Base-by-base conservation (phyloP, 2,797 vertebrate genomes). In the Enteromius thamalakanensis region DNA sequence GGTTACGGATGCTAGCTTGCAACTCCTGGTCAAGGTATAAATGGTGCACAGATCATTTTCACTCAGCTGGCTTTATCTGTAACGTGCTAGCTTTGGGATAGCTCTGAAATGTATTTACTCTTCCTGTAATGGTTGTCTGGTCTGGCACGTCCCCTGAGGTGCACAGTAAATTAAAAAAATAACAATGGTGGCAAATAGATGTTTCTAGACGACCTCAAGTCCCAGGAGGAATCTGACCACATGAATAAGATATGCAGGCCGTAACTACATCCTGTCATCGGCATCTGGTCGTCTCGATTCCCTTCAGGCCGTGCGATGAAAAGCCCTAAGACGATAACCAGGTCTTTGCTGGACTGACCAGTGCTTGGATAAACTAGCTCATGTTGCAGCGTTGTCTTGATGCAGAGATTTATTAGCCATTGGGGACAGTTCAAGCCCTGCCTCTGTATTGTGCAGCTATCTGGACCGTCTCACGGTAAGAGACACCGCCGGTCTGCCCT, bases 161-260 rank as follows among this genome's bases (percentile, higher is more conserved):
- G 53, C 71, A 49, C 62, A 17, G 51, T 32, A 67, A 89, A 91
- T 88, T 88, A 87, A 83, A 91, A 90, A 88, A 90, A 91, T 87
- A 85, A 82, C 87, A 86, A 89, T 84, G 8, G 62, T 76, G 71
- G 86, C 76, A 91, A 92, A 92, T 90, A 87, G 80, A 90, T 91
- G 89, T 93, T 94, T 93, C 86, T 90, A 60, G 85, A 88, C 87
- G 88, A 91, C 88, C 90, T 87, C 86, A 87, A 91, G 88, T 90
- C 91, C 91, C 90, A 83, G 5, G 70, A 85, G 89, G 86, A 85
- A 89, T 88, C 89, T 89, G 89, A 90, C 90, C 91, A 88, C 92
- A 93, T 89, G 86, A 94, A 95, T 93, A 93, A 94, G 92, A 95
- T 87, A 92, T 91, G 91, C 32, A 64, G 89, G 90, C 86, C 11